These are phyloP conservation scores for Hydrophis major DNA, from an alignment of 2,797 vertebrate species.

Conservation along the genomic window DNA sequence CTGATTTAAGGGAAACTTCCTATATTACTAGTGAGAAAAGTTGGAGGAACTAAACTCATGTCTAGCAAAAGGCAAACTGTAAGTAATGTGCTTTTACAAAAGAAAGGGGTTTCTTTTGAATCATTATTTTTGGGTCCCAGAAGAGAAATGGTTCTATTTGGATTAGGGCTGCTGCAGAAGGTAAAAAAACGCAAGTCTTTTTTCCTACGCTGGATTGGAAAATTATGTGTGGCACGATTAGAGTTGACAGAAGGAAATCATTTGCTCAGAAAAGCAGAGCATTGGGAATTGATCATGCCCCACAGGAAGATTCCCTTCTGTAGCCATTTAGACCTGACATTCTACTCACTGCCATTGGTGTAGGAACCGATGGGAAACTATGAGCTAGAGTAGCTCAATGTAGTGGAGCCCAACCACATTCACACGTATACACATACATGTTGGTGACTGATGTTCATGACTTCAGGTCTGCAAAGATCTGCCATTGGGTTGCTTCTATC, in stretches of 20 bases:
- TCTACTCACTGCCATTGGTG: neutral
- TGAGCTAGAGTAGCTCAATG: neutral
- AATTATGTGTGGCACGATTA: neutral
- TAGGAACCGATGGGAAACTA: neutral
- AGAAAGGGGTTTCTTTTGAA: neutral
- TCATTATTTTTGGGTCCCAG: neutral
- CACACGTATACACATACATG: neutral
- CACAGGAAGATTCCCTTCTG: neutral
- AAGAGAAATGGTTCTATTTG: neutral
- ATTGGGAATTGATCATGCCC: neutral
- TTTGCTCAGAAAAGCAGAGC: neutral
- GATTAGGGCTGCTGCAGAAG: neutral
- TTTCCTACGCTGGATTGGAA: neutral
- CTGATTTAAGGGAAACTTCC: neutral
- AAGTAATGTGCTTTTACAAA: neutral
- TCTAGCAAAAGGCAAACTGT: neutral
- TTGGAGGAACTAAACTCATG: neutral
- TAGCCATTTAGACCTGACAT: neutral
- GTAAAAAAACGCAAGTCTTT: too few species aligned
- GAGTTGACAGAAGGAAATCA: neutral
- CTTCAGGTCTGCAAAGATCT: neutral
- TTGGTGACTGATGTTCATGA: neutral
- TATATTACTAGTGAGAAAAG: neutral
- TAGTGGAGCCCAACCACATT: neutral
- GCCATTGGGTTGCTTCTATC: too few species aligned